Evolutionary conservation across 2,888 invertebrate genomes (phyloP), one percentile per base, ranked within the genome.

Genomic region (Drosophila diplacantha): DNA sequence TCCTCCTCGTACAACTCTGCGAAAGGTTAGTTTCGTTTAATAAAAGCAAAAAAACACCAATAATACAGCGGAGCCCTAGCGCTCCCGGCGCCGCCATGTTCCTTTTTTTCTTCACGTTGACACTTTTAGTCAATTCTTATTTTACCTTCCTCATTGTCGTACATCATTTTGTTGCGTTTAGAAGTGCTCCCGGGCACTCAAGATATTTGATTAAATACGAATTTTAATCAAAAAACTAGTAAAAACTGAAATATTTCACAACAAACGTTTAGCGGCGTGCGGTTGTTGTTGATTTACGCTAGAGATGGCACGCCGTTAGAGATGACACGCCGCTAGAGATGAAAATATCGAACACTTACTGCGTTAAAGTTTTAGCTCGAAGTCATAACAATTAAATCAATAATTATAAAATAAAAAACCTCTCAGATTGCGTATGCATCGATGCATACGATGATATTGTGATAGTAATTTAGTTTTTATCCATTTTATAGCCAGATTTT

Each of bases 1-100:
- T 95, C 95, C 85, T 96, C 96, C 73, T 95, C 96, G 88, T 92
- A 94, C 55, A 87, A 74, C 69, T 89, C 89, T 89, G 58, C 14
- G 61, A 67, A 31, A 5, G 12, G n/a, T 22, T 16, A 5, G 18
- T 18, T 46, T 41, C n/a, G 2, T 11, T 11, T n/a, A 41, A 12
- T 9, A 16, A 4, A 18, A 8, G 14, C 12, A 4, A 9, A 14
- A 12, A 9, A 18, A 14, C 5, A 5, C 8, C 3, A 26, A 7
- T 12, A 18, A 22, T 16, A 2, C 9, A 22, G 11, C 22, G 56
- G 26, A 72, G 57, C 50, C 37, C 63, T 51, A 60, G 69, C 58
- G 63, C 60, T 56, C 29, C 55, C 34, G 61, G 34, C 35, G 61
- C 35, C 79, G 81, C 75, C 83, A 86, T 81, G 55, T 80, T 85